Percentiles rank a stretch among this genome's conserved stretches.
phyloP scores from a whole-genome alignment of 2,113 vertebrate species.

The Talpa occidentalis region DNA sequence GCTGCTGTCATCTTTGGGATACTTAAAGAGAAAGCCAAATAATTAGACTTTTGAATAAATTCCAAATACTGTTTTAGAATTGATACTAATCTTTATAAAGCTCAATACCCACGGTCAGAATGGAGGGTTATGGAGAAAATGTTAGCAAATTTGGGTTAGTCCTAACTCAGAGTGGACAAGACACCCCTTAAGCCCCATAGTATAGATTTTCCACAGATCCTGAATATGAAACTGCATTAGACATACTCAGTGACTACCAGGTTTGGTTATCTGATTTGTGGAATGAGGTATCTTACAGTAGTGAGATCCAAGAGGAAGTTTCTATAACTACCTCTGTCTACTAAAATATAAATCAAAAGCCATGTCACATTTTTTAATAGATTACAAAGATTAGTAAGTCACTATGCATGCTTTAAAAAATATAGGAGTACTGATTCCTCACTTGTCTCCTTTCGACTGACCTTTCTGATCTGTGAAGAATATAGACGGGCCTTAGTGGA shows the following conservation, averaged over 20 bases:
- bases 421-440: neutral
- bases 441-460: neutral
- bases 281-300: neutral
- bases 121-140: neutral
- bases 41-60: neutral
- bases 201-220: neutral
- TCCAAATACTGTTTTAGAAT: neutral
- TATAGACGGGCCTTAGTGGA: neutral
- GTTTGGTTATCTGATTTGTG: neutral
- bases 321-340: neutral
- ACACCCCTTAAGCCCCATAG: neutral
- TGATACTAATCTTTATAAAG: neutral
- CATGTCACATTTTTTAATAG: neutral
- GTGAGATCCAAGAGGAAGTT: neutral
- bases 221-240: neutral
- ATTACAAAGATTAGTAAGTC: neutral
- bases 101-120: neutral
- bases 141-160: neutral
- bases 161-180: neutral
- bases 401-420: neutral
- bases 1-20: neutral
- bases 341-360: neutral
- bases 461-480: neutral
- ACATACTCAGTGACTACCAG: neutral
- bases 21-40: neutral